These are phyloP conservation scores for pig (Sus scrofa) DNA, from an alignment of 2,113 vertebrate species.

Conservation along the genomic window T2T-Sscrofa CM000825.6:82760501-82761000, in stretches of 20 bases:
- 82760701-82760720: not conserved
- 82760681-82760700: not conserved
- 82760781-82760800: not conserved
- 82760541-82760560: not conserved
- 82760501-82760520: not conserved
- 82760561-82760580: not conserved
- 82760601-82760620: not conserved
- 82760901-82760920: too few relatives aligned
- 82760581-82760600: not conserved
- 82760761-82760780: not conserved
- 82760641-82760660: not conserved
- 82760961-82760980: accelerated
- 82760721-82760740: not conserved
- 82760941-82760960: accelerated
- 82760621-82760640: not conserved
- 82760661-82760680: not conserved
- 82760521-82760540: not conserved
- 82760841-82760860: not conserved
- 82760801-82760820: not conserved
- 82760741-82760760: not conserved
- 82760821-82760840: too few relatives aligned
- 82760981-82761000: not conserved
- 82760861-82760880: not conserved
- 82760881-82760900: not conserved
- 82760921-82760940: not conserved